Evolutionary conservation across 2,888 invertebrate genomes (phyloP).

Genomic region (Crioceris asparagi): DNA sequence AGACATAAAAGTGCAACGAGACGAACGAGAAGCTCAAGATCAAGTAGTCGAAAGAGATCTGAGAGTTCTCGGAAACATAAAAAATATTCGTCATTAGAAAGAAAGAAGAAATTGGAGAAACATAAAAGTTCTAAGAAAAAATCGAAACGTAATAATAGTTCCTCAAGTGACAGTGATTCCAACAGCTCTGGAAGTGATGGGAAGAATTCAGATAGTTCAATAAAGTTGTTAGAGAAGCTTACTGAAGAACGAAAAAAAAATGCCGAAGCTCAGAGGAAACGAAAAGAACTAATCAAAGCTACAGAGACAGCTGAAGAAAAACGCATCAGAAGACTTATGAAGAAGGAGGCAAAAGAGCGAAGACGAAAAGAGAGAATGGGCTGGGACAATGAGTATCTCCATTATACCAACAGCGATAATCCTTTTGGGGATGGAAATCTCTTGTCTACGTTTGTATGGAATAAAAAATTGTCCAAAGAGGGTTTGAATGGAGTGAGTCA

Average conservation of each 20-base stretch:
- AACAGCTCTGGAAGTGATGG: conserved; percentile 11
- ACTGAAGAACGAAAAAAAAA: conserved; percentile 59
- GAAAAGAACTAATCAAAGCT: conserved; percentile 71
- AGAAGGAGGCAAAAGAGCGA: conserved; percentile 86
- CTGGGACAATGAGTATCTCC: conserved; percentile 93
- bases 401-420: conserved; percentile 96
- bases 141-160: conserved; percentile 9
- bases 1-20: too few species aligned
- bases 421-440: conserved; percentile 97
- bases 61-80: too few species aligned
- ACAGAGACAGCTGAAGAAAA: conserved; percentile 96
- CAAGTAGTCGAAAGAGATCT: too few species aligned
- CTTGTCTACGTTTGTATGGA: conserved; percentile 93
- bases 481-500: conserved; percentile 68
- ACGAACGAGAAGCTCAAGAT: too few species aligned
- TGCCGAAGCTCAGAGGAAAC: conserved; percentile 52
- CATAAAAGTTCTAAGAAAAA: conserved; percentile 11
- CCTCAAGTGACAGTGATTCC: conserved; percentile 6
- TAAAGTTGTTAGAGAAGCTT: conserved; percentile 52
- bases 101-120: conserved; percentile 8
- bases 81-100: too few species aligned
- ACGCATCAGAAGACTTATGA: conserved; percentile 54
- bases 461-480: conserved; percentile 89
- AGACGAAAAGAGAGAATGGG: conserved; percentile 87
- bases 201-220: conserved; percentile 18